These are phyloP conservation scores for Podocnemis expansa DNA, from an alignment of 2,113 vertebrate species.

Conservation along the genomic window DNA sequence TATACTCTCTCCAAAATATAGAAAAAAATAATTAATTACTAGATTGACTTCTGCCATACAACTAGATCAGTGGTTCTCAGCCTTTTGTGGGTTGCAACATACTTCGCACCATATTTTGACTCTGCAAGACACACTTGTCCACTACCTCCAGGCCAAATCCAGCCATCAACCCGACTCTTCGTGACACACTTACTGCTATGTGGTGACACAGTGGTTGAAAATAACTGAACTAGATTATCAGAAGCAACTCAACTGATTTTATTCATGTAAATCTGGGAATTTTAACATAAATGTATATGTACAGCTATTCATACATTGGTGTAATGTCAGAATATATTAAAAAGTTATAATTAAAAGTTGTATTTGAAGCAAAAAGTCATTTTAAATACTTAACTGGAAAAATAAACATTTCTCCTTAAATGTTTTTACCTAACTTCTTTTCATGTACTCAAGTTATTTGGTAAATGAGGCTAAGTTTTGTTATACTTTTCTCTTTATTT, in stretches of 20 bases:
- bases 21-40: neutral
- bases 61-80: no score
- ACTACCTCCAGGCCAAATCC: no score
- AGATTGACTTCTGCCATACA: neutral
- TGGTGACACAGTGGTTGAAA: no score
- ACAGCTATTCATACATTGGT: neutral
- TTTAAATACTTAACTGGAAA: neutral
- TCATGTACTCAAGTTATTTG: accelerated
- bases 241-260: neutral
- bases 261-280: neutral
- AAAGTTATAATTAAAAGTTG: neutral
- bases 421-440: neutral
- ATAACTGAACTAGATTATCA: no score
- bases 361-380: neutral
- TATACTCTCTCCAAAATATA: neutral
- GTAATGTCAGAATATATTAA: neutral
- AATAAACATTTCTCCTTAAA: neutral
- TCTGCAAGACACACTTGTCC: no score
- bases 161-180: no score
- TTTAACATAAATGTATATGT: neutral
- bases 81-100: no score
- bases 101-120: no score
- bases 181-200: no score
- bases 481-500: neutral
- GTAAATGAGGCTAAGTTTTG: neutral